Evolutionary conservation across 2,113 vertebrate genomes (phyloP), one percentile per base, ranked within the genome.

Genomic region (Alethe diademata): DNA sequence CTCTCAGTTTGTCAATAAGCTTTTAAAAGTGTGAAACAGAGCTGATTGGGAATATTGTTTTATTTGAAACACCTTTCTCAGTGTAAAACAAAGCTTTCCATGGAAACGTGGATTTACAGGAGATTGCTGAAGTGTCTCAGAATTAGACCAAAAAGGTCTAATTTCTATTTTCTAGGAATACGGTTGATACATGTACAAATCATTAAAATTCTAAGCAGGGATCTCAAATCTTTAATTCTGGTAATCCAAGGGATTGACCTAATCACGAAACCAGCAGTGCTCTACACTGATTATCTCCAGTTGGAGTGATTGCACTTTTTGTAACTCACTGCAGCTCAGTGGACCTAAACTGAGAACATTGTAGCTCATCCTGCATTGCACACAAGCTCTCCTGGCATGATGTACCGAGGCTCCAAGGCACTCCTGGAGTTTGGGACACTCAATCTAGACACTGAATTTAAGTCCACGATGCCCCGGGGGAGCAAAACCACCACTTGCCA

Each of bases 401-500:
- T 2, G 14, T 38, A 78, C 18, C 13, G 22, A 65, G 22, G 17
- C 6, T 40, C 10, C 36, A 70, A 65, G 33, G 29, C 14, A 69
- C 17, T 6, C 18, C 3, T 61, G 73, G 45, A 61, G 22, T 61
- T 0, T 20, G 11, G 12, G 19, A 14, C 14, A 33, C 10, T 75
- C 28, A 25, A 9, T 38, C 26, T 53, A 71, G 33, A 1, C 38
- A 42, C 51, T 51, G 33, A 71, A 67, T 43, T 64, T 28, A 43
- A 57, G 9, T 42, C 16, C 50, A 19, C 0, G 0, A 16, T 26
- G 23, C 20, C 36, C 56, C 53, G 47, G 12, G 11, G 20, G 8
- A 79, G 35, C 2, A 3, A 38, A 54, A 67, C 6, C 9, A 17
- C 23, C 58, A 1, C 25, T 71, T 62, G 6, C 6, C 23, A 36